Conservation (phyloP, 2,797 vertebrate genomes). For the Microctenopoma lineatum region DNA sequence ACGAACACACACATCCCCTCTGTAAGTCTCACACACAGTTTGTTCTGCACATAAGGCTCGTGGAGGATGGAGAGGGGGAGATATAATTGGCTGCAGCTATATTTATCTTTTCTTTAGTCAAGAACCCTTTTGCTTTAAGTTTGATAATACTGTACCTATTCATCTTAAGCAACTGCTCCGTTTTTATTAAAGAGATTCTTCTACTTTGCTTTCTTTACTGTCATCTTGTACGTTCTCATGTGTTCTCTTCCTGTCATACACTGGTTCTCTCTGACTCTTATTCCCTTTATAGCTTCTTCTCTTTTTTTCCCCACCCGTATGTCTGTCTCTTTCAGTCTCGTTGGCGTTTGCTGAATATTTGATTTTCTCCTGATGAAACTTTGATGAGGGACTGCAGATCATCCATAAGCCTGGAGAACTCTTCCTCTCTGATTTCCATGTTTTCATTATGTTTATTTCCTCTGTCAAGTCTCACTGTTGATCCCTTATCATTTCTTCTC, state of each 20-base stretch:
- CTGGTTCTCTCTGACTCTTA: constrained; percentile 5
- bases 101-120: constrained; percentile 48
- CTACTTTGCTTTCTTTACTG: constrained; percentile 12
- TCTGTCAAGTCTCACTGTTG: background rate
- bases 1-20: constrained; percentile 3
- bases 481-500: background rate
- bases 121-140: constrained; percentile 21
- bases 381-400: constrained; percentile 26
- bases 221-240: constrained; percentile 13
- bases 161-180: background rate
- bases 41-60: constrained; percentile 10
- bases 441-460: background rate
- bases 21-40: constrained; percentile 3
- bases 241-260: constrained; percentile 1
- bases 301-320: background rate
- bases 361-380: constrained; percentile 21
- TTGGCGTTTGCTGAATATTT: constrained; percentile 34
- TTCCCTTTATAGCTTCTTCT: background rate
- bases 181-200: constrained; percentile 23
- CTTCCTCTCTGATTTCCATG: background rate
- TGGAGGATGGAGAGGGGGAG: background rate
- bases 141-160: constrained; percentile 17
- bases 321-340: background rate
- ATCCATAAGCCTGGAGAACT: background rate
- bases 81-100: constrained; percentile 51